Conservation (phyloP, 2,797 vertebrate genomes). For the Phaenicophaeus curvirostris region DNA sequence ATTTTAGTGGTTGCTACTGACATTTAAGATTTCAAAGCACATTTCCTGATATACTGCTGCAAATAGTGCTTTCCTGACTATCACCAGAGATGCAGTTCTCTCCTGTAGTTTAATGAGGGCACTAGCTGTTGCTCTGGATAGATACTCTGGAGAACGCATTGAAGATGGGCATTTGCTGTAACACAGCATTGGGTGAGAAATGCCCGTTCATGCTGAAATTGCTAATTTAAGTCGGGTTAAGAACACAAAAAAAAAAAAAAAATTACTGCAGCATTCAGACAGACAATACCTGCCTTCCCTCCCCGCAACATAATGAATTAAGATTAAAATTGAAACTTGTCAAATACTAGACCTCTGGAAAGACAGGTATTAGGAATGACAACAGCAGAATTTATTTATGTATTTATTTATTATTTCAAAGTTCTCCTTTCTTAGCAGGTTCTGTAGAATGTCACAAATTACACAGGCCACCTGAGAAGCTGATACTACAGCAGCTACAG, state of each 20-base stretch:
- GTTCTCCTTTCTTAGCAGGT: neutral
- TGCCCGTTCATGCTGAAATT: neutral
- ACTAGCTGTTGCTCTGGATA: neutral
- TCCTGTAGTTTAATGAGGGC: neutral
- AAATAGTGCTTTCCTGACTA: neutral
- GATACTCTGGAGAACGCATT: neutral
- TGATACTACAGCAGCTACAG: neutral
- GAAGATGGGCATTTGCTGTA: neutral
- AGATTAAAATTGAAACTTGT: neutral
- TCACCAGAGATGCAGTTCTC: neutral
- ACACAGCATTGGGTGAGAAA: neutral
- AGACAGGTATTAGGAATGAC: neutral
- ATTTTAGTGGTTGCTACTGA: neutral
- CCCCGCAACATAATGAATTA: neutral
- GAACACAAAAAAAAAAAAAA: neutral
- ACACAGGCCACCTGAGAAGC: neutral
- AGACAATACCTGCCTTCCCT: accelerated
- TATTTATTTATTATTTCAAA: neutral
- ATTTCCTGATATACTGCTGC: neutral
- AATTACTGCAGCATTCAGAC: neutral
- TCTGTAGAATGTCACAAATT: neutral
- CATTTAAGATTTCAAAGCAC: neutral
- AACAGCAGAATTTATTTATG: neutral
- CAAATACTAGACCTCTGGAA: neutral
- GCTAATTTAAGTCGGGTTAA: neutral